Conservation (phyloP, 2,797 vertebrate species). For the Jordanella pulchra region DNA sequence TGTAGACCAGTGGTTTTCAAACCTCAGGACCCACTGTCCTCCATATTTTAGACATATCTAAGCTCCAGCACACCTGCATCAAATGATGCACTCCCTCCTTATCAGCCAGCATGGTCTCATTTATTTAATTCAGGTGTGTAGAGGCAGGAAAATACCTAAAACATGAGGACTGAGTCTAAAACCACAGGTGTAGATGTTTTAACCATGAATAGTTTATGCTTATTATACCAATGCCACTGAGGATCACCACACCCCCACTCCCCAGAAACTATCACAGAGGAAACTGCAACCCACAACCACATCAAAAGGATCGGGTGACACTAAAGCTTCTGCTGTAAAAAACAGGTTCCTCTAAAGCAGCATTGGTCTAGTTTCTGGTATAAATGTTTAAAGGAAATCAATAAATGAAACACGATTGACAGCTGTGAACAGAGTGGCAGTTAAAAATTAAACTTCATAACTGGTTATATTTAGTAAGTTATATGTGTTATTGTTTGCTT, state of each 20-base stretch:
- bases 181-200: constrained; percentile 20
- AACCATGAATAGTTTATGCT: constrained; percentile 41
- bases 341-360: constrained; percentile 18
- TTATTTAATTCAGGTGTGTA: too few relatives aligned
- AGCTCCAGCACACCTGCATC: too few relatives aligned
- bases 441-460: too few relatives aligned
- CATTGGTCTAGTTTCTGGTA: constrained; percentile 20
- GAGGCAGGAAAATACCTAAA: too few relatives aligned
- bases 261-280: constrained; percentile 5
- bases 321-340: constrained; percentile 65
- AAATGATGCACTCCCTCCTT: too few relatives aligned
- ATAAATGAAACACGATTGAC: constrained; percentile 27
- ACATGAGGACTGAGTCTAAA: too few relatives aligned
- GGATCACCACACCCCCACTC: constrained; percentile 23
- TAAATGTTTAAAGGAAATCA: constrained; percentile 24
- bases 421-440: too few relatives aligned
- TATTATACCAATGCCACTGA: constrained; percentile 57
- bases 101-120: too few relatives aligned
- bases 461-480: too few relatives aligned
- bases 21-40: too few relatives aligned
- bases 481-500: neutral
- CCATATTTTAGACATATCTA: too few relatives aligned
- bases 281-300: constrained; percentile 13
- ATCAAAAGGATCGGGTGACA: constrained; percentile 71
- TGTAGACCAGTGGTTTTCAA: neutral